Base-by-base conservation (phyloP, 2,113 vertebrate genomes). In the Zingel zingel region DNA sequence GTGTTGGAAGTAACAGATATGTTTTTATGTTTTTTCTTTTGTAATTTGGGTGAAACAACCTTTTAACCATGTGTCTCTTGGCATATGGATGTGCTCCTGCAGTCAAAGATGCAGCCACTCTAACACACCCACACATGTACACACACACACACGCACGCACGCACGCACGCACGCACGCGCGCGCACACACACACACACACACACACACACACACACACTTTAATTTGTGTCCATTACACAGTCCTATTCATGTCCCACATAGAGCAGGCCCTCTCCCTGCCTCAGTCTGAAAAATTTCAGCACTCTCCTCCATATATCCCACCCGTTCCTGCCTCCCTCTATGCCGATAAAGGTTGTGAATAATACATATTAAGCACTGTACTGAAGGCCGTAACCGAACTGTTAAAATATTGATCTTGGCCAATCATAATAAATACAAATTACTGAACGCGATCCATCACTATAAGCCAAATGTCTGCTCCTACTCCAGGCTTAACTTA, bases 321-420 rank as follows among this genome's bases (percentile, higher is more conserved):
- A 58, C 62, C 81, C 76, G 30, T 73, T 67, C 58, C 74, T 56
- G 36, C 84, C 75, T 84, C 82, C 76, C 85, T 83, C 83, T 66
- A 36, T 25, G 61, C 75, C 84, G 93, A 93, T 92, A 93, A 94
- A 94, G 89, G 92, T 92, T 80, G 88, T 95, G 94, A 96, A 95
- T 95, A 94, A 96, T 94, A 90, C 95, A 94, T 95, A 92, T 91
- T 92, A 93, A 94, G 85, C 88, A 85, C 89, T 88, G 86, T 91
- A 95, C 92, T 91, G 92, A 94, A 90, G 93, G 89, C 92, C 87
- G 64, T 93, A 94, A 94, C 91, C 67, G 85, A 94, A 94, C 90
- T 94, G 93, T 93, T 95, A 93, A 94, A 95, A 95, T 96, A 95
- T 95, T 95, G 94, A 96, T 95, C 92, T 94, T 94, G 90, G 87